Conservation (phyloP, 1,140 invertebrate genomes). For the Phymastichus coffea region DNA sequence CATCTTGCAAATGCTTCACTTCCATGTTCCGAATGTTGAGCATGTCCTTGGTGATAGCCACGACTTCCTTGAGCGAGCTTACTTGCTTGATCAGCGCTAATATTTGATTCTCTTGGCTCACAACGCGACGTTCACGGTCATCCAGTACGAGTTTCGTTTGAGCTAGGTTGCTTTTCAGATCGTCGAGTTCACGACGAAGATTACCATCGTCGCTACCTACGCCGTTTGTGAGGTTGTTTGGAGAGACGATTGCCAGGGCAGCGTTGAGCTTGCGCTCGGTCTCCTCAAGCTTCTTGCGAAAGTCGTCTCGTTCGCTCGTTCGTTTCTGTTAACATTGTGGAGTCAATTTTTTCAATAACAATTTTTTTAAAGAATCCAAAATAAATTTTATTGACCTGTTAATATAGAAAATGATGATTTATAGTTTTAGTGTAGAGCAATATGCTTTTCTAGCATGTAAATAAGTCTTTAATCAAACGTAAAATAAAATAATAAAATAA, state of each 20-base stretch:
- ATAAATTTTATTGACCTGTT: neutral
- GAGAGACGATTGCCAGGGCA: conserved; percentile 28
- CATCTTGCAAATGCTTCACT: conserved; percentile 67
- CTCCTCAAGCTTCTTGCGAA: conserved; percentile 38
- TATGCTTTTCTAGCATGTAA: too few relatives aligned
- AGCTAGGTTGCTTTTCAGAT: conserved; percentile 39
- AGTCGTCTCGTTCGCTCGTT: conserved; percentile 41
- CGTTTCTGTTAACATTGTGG: conserved; percentile 43
- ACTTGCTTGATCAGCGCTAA: conserved; percentile 69
- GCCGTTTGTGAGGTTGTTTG: conserved; percentile 22
- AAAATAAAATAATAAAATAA: too few relatives aligned
- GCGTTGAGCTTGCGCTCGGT: conserved; percentile 38
- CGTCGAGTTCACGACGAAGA: conserved; percentile 38
- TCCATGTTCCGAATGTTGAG: conserved; percentile 75
- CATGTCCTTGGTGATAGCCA: conserved; percentile 74
- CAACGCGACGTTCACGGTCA: conserved; percentile 37
- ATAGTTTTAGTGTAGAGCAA: conserved; percentile 8
- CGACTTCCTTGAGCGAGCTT: conserved; percentile 73
- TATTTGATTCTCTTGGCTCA: conserved; percentile 73
- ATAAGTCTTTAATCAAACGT: too few relatives aligned
- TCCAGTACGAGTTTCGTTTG: conserved; percentile 42
- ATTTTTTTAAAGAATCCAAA: neutral
- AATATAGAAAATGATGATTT: neutral
- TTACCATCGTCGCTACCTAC: conserved; percentile 30
- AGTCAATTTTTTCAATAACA: neutral